These are phyloP conservation scores for Loris lydekkerianus DNA, from an alignment of 2,797 vertebrate genomes.

Conservation along the genomic window DNA sequence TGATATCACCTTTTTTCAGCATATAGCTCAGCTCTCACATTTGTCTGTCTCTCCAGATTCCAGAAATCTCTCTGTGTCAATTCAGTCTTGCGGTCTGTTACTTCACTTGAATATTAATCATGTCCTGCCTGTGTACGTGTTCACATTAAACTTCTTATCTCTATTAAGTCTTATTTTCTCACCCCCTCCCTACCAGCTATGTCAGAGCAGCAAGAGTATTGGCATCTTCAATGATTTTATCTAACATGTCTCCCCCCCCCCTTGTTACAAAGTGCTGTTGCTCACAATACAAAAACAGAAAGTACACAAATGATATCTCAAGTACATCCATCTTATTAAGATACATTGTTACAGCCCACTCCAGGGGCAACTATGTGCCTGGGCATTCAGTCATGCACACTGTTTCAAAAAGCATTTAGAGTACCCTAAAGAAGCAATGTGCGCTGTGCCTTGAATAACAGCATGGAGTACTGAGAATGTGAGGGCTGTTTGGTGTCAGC, in stretches of 20 bases:
- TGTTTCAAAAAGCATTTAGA: neutral
- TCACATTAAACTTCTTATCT: neutral
- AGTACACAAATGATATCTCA: neutral
- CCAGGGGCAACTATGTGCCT: neutral
- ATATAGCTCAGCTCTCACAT: neutral
- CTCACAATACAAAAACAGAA: neutral
- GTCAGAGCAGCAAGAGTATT: neutral
- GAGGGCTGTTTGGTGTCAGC: neutral
- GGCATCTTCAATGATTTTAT: conserved; percentile 21
- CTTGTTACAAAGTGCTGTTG: neutral
- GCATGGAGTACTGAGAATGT: neutral
- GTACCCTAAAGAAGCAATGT: neutral
- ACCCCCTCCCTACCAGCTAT: neutral
- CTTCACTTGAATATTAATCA: neutral
- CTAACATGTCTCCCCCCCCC: neutral
- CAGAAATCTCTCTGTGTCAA: neutral
- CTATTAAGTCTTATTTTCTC: conserved; percentile 1
- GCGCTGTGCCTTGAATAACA: neutral
- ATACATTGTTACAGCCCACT: neutral
- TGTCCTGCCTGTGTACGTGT: neutral
- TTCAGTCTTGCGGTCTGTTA: neutral
- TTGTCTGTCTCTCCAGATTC: neutral
- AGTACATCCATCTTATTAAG: neutral
- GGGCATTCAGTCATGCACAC: neutral
- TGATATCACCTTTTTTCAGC: neutral